Conservation (phyloP, 1,140 invertebrate genomes). For the Penaeus japonicus region DNA sequence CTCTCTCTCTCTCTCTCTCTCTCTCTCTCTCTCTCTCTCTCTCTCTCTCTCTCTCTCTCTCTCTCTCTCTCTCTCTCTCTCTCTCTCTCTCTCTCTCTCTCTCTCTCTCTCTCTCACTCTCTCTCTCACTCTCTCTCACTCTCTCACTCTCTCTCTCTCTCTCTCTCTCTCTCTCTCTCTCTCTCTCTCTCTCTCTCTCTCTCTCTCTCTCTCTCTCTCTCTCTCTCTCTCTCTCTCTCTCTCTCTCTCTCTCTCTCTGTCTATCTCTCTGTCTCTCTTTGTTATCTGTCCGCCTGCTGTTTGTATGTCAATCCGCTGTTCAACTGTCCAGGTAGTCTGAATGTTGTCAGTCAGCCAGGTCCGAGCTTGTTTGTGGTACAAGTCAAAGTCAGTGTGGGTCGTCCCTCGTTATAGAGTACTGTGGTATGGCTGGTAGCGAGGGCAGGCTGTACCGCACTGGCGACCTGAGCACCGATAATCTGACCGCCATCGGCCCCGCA, state of each 20-base stretch:
- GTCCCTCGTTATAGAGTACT: constrained; percentile 52
- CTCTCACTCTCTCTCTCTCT: no score
- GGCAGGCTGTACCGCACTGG: constrained; percentile 60
- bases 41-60: no score
- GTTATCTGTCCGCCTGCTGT: neutral
- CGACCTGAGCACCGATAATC: constrained; percentile 60
- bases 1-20: no score
- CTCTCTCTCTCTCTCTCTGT: neutral
- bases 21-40: no score
- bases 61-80: no score
- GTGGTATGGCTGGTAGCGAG: constrained; percentile 57
- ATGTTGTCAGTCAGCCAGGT: constrained; percentile 61
- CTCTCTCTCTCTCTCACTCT: no score
- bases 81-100: no score
- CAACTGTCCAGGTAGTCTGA: constrained; percentile 60
- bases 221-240: neutral
- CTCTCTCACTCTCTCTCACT: no score
- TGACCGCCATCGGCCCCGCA: constrained; percentile 58
- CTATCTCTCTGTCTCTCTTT: neutral
- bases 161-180: no score
- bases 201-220: no score
- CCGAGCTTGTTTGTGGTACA: constrained; percentile 25
- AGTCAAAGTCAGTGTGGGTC: constrained; percentile 34
- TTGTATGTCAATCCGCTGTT: constrained; percentile 64
- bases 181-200: no score